A percentile compares a stretch with the other conserved stretches of the same genome.
Conservation (phyloP, 2,113 vertebrate species). For the Halcyon senegalensis region DNA sequence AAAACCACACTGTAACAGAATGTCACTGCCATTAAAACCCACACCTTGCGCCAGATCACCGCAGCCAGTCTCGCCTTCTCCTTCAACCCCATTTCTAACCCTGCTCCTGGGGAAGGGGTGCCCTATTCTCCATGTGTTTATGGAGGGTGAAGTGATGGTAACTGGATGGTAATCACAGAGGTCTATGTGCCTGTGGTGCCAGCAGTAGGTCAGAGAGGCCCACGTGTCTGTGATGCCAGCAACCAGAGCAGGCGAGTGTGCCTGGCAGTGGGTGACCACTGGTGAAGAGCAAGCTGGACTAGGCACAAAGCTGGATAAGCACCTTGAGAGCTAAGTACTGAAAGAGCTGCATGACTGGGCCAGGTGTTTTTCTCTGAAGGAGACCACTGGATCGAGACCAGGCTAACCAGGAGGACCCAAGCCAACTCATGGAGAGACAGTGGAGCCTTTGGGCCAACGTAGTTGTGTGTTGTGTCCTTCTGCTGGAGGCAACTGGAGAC, state of each 20-base stretch:
- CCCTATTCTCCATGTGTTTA: too few relatives aligned
- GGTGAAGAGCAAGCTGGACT: background rate
- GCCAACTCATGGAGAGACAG: background rate
- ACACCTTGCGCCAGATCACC: background rate
- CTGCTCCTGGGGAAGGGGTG: too few relatives aligned
- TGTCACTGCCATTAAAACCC: background rate
- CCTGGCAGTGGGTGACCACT: background rate
- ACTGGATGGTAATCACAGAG: background rate
- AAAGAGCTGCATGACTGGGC: background rate
- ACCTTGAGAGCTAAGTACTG: background rate
- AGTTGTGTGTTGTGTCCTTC: rapidly evolving
- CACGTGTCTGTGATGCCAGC: background rate
- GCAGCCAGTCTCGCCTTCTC: too few relatives aligned
- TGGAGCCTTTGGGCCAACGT: background rate
- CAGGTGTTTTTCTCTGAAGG: background rate
- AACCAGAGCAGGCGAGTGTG: rapidly evolving
- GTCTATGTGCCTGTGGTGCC: background rate
- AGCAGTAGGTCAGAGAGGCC: background rate
- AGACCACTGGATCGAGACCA: background rate
- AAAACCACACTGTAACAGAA: background rate
- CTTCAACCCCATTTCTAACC: too few relatives aligned
- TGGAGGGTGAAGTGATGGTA: too few relatives aligned
- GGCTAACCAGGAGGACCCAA: background rate
- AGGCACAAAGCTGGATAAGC: background rate
- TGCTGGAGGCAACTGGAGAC: background rate